Conservation (phyloP, 2,888 invertebrate genomes). For the Dynastes maya region DNA sequence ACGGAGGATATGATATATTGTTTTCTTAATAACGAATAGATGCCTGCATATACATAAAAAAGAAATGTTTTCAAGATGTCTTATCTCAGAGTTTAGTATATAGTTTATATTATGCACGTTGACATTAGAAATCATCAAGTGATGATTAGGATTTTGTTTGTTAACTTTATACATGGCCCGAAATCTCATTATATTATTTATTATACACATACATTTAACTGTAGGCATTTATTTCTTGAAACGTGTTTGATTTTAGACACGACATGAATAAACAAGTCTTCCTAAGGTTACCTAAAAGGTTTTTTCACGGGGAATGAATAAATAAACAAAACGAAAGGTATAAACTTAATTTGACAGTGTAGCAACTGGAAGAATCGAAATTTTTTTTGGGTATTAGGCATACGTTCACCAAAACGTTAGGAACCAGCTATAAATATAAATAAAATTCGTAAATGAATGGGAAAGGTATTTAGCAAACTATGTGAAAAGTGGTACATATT, state of each 20-base stretch:
- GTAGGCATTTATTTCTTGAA: neutral
- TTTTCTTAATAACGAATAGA: neutral
- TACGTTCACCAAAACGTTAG: no score
- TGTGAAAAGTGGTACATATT: no score
- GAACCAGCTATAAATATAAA: no score
- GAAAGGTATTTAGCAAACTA: no score
- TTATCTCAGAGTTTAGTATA: neutral
- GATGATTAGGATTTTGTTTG: slow-evolving; percentile 14
- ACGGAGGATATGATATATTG: neutral
- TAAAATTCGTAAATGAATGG: no score
- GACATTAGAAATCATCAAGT: slow-evolving; percentile 5
- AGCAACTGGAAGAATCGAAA: no score
- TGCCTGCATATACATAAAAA: neutral
- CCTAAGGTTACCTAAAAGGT: no score
- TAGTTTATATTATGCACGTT: neutral
- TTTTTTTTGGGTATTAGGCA: no score
- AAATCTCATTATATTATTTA: neutral
- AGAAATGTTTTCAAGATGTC: neutral
- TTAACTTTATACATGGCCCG: neutral
- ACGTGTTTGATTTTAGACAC: slow-evolving; percentile 3
- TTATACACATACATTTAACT: neutral
- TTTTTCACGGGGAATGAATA: no score
- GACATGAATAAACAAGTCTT: no score
- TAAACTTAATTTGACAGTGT: no score
- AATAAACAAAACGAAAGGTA: no score